These are phyloP conservation scores for Glomeris maerens DNA, from an alignment of 1,140 invertebrate genomes.

Conservation along the genomic window DNA sequence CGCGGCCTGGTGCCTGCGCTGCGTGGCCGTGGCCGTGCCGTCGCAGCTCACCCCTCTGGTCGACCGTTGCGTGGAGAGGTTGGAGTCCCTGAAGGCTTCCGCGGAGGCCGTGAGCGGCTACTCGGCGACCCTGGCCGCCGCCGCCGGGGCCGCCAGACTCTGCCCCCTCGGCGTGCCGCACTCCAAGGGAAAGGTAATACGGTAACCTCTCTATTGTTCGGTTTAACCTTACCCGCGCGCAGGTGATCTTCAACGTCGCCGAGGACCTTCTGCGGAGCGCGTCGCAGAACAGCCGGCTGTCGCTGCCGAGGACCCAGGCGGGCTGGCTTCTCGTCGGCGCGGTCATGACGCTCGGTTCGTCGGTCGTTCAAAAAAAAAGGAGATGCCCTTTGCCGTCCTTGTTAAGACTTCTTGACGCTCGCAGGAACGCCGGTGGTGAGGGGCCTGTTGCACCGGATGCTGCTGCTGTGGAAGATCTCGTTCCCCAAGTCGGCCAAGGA, in stretches of 20 bases:
- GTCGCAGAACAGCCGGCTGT: conserved; percentile 90
- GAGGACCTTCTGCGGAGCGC: conserved; percentile 92
- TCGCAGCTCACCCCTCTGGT: conserved; percentile 85
- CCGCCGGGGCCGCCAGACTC: conserved; percentile 75
- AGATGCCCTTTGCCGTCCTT: not conserved
- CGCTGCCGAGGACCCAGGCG: conserved; percentile 84
- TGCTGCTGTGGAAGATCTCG: conserved; percentile 91
- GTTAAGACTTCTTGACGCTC: conserved; percentile 9
- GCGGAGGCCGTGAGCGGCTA: conserved; percentile 90
- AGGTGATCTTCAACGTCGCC: conserved; percentile 87
- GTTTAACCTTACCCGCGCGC: too few relatives aligned
- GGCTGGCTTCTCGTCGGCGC: conserved; percentile 95
- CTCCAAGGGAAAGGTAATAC: conserved; percentile 72
- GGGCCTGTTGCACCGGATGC: conserved; percentile 75
- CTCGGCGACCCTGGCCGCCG: conserved; percentile 79
- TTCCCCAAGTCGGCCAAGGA: conserved; percentile 93
- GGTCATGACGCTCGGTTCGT: conserved; percentile 79
- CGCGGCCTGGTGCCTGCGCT: conserved; percentile 85
- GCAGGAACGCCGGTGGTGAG: conserved; percentile 72
- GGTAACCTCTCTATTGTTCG: too few relatives aligned
- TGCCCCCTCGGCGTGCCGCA: conserved; percentile 92
- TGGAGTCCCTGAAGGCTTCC: conserved; percentile 76
- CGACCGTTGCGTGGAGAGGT: conserved; percentile 65
- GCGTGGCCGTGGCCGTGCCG: conserved; percentile 81
- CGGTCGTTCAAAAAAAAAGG: not conserved